phyloP scores from a whole-genome alignment of 2,113 vertebrate species.

The Sceloporus tristichus region DNA sequence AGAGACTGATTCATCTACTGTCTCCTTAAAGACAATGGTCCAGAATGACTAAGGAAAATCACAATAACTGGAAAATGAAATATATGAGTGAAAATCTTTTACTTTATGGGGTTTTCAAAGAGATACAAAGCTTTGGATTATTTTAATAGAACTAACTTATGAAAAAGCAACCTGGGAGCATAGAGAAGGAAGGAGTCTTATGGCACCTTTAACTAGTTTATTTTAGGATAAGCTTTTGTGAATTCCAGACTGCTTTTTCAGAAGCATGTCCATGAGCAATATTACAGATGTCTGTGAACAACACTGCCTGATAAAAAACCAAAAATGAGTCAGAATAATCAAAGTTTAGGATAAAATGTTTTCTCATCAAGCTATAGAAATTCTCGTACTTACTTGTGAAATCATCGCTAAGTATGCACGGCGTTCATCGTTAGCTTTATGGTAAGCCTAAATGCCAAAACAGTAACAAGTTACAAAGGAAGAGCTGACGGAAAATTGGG shows the following conservation, averaged over 20 bases:
- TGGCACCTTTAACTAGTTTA: no score
- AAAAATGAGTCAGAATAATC: neutral
- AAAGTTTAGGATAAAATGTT: slow-evolving; percentile 27
- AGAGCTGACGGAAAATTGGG: slow-evolving; percentile 35
- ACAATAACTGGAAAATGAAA: neutral
- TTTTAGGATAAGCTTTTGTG: no score
- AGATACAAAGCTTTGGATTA: neutral
- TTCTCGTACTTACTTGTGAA: slow-evolving; percentile 79
- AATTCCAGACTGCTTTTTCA: neutral
- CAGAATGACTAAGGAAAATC: neutral
- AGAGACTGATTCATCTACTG: neutral
- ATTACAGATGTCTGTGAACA: neutral
- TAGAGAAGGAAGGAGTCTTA: neutral
- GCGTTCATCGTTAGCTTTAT: slow-evolving; percentile 84
- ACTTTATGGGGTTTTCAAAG: neutral
- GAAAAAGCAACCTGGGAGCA: neutral
- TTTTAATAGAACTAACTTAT: neutral
- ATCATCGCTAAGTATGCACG: slow-evolving; percentile 83
- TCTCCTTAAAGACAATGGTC: neutral
- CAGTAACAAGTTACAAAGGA: slow-evolving; percentile 17
- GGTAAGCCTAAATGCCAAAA: slow-evolving; percentile 80
- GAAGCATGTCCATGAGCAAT: neutral
- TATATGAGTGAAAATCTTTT: neutral
- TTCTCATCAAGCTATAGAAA: slow-evolving; percentile 38
- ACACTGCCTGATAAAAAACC: neutral